Conservation (phyloP, 2,797 vertebrate genomes). For the Phataginus tricuspis region DNA sequence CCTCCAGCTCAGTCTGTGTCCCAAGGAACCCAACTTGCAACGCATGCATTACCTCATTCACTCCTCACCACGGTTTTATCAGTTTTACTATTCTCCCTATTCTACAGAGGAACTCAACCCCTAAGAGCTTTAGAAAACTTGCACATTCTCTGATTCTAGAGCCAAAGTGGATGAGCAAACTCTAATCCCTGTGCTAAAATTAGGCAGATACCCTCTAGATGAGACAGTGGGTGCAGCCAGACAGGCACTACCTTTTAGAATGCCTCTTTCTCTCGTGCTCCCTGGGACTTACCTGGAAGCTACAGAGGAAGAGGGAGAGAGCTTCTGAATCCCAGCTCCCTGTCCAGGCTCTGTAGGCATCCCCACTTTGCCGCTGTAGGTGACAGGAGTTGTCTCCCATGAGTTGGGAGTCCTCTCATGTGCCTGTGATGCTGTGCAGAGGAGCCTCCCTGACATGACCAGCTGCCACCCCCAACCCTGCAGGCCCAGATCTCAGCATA, state of each 20-base stretch:
- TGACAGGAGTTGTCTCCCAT: background rate
- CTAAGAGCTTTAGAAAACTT: background rate
- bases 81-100: background rate
- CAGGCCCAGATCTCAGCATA: background rate
- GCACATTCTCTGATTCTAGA: background rate
- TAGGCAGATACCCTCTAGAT: background rate
- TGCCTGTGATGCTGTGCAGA: background rate
- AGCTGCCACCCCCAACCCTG: background rate
- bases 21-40: background rate
- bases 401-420: background rate
- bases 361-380: background rate
- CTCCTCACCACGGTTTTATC: background rate
- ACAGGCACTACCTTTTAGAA: background rate
- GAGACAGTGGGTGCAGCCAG: background rate
- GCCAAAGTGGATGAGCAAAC: background rate
- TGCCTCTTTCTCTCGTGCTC: background rate
- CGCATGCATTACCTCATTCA: background rate
- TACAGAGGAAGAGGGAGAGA: background rate
- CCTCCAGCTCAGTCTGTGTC: background rate
- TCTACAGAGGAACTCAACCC: background rate
- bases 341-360: background rate
- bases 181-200: background rate
- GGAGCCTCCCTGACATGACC: background rate
- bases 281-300: background rate
- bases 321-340: background rate